A percentile compares a stretch with the other conserved stretches of the same genome.
Conservation (phyloP, 2,888 invertebrate genomes). For the Oxytorus armatus region DNA sequence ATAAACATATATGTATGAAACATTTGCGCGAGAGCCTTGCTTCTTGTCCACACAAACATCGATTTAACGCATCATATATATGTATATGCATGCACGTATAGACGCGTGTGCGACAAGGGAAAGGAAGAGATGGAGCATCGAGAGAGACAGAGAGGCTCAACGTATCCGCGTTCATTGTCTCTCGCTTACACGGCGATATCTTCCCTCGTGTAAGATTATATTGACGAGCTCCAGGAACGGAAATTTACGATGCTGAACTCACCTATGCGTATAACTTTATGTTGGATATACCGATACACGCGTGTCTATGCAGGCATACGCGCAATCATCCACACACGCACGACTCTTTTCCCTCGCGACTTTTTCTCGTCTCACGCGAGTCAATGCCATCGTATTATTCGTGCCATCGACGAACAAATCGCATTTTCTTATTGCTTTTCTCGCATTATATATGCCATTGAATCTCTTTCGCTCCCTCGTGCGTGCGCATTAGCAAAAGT, state of each 20-base stretch:
- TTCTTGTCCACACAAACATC: constrained; percentile 31
- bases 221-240: constrained; percentile 47
- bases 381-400: constrained; percentile 71
- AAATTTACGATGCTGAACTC: constrained; percentile 55
- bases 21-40: constrained; percentile 24
- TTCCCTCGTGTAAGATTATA: constrained; percentile 48
- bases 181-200: constrained; percentile 36
- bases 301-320: constrained; percentile 7
- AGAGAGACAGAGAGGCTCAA: background rate
- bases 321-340: constrained; percentile 11
- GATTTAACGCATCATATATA: constrained; percentile 51
- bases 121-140: background rate
- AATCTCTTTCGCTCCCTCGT: constrained; percentile 21
- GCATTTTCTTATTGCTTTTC: constrained; percentile 67
- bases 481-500: constrained; percentile 30
- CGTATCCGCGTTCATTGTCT: constrained; percentile 51
- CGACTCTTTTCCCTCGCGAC: background rate
- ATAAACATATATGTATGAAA: background rate
- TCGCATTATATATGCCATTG: constrained; percentile 52
- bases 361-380: constrained; percentile 62
- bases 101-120: constrained; percentile 1
- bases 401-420: constrained; percentile 64
- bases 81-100: background rate
- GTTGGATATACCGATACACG: background rate
- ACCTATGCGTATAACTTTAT: constrained; percentile 50